Conservation (phyloP, 2,113 vertebrate species). For the Toxotes chatareus region DNA sequence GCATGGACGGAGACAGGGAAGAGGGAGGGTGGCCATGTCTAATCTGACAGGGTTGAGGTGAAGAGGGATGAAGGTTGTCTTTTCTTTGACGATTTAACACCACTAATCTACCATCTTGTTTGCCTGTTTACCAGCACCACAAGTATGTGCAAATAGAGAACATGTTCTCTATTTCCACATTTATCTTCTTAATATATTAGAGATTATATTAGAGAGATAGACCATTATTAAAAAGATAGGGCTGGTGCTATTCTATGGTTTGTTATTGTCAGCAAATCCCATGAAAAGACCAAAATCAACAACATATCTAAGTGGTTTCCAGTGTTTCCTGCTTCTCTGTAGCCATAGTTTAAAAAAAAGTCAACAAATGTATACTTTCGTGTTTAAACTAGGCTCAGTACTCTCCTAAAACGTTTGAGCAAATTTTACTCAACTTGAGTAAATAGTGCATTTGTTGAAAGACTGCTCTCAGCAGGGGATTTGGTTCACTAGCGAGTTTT, state of each 20-base stretch:
- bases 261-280: background rate
- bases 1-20: slow-evolving; percentile 37
- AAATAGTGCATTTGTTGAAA: background rate
- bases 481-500: too few species aligned
- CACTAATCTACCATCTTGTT: slow-evolving; percentile 22
- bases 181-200: background rate
- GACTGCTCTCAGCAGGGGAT: too few species aligned
- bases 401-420: background rate
- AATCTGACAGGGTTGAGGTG: slow-evolving; percentile 49
- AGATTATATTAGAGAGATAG: background rate
- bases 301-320: background rate
- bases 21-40: slow-evolving; percentile 42
- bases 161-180: too few species aligned
- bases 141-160: background rate
- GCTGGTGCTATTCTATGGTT: background rate
- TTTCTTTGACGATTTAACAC: slow-evolving; percentile 50
- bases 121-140: background rate
- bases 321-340: background rate
- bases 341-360: too few species aligned
- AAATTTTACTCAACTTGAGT: background rate
- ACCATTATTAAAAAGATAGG: background rate
- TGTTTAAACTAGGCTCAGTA: background rate
- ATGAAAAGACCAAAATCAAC: background rate
- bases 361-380: background rate
- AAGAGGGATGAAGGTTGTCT: slow-evolving; percentile 32